Conservation (phyloP, 2,797 vertebrate genomes). For the Capromys pilorides region DNA sequence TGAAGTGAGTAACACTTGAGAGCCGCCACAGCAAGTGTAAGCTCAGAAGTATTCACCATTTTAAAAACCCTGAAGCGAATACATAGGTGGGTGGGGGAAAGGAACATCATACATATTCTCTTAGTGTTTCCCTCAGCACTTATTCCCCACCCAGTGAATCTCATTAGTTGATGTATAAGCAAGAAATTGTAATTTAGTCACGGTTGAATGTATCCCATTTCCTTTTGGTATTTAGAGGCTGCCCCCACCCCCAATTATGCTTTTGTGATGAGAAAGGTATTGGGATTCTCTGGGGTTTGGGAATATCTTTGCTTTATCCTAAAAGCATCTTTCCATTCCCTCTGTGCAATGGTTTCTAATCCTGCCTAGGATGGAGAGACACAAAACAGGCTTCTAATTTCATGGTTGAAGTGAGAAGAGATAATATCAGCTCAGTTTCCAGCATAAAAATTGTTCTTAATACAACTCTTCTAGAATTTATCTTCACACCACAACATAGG, state of each 20-base stretch:
- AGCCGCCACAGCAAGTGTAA: background rate
- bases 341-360: constrained; percentile 76
- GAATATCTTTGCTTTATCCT: constrained; percentile 81
- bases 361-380: constrained; percentile 73
- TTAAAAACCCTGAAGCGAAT: background rate
- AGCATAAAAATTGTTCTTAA: constrained; percentile 78
- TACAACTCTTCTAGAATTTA: constrained; percentile 77
- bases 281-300: constrained; percentile 77
- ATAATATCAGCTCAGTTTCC: constrained; percentile 77
- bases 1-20: background rate
- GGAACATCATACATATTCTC: background rate
- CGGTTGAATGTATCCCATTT: constrained; percentile 81
- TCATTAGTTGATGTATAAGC: constrained; percentile 73
- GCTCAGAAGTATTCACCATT: background rate
- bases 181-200: constrained; percentile 80
- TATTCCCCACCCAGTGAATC: constrained; percentile 58
- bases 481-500: constrained; percentile 69
- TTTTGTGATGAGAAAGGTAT: constrained; percentile 73
- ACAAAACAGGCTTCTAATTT: constrained; percentile 84
- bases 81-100: background rate
- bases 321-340: constrained; percentile 76
- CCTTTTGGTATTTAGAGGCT: constrained; percentile 69
- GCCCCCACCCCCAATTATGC: constrained; percentile 40
- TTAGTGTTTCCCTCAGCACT: background rate
- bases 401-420: constrained; percentile 83